A percentile compares a stretch with the other conserved stretches of the same genome.
phyloP scores from a whole-genome alignment of 1,140 invertebrate genomes.

The Hyposmocoma kahamanoa region DNA sequence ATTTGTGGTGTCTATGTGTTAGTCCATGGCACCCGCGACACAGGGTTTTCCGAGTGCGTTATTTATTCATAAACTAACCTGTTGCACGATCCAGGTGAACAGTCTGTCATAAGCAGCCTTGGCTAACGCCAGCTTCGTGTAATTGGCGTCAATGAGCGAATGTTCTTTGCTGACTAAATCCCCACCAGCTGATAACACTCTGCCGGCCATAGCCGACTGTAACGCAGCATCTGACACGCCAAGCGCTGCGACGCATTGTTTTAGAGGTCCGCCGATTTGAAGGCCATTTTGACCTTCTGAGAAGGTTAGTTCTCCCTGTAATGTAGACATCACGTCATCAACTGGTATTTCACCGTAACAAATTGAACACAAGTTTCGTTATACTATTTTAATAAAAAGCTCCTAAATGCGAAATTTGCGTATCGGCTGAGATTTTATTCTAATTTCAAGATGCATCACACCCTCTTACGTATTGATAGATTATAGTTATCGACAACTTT shows the following conservation, averaged over 20 bases:
- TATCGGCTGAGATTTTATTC: too few relatives aligned
- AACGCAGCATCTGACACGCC: conserved; percentile 84
- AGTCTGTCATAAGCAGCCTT: conserved; percentile 95
- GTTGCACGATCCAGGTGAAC: conserved; percentile 93
- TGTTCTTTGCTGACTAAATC: conserved; percentile 96
- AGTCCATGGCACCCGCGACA: too few relatives aligned
- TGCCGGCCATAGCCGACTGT: conserved; percentile 76
- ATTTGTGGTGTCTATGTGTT: too few relatives aligned
- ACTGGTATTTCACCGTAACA: too few relatives aligned
- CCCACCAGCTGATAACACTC: conserved; percentile 92
- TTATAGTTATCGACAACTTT: too few relatives aligned
- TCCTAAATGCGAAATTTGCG: too few relatives aligned
- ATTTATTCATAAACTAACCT: conserved; percentile 40
- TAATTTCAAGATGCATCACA: too few relatives aligned
- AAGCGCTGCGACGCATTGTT: conserved; percentile 68
- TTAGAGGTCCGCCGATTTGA: conserved; percentile 37
- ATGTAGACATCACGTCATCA: too few relatives aligned
- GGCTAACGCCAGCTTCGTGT: conserved; percentile 94
- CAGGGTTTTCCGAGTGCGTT: too few relatives aligned
- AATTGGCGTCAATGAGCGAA: conserved; percentile 87
- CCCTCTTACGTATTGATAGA: too few relatives aligned
- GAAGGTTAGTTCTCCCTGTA: conserved; percentile 62
- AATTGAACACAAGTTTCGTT: too few relatives aligned
- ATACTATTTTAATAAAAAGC: too few relatives aligned
- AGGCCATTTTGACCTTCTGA: conserved; percentile 35